Base-by-base conservation (phyloP, 1,140 invertebrate genomes). In the Danaus plexippus region DNA sequence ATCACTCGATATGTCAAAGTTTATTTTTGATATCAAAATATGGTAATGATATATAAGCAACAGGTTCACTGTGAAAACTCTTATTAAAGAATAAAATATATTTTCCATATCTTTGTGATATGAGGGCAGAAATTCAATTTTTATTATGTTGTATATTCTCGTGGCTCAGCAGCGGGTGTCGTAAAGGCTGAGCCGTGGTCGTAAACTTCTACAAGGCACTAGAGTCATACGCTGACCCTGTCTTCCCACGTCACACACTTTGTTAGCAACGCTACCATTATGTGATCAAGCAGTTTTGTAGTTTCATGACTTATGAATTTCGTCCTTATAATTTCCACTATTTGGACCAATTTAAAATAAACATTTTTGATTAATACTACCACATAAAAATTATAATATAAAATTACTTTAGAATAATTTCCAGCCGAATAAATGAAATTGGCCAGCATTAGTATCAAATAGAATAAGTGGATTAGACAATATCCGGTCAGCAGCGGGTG, bases 201-300 rank as follows among this genome's bases (percentile, higher is more conserved):
- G 66, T 71, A 71, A 71, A 68, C 60, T 68, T 68, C 61, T 67
- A 61, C 55, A 51, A 60, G 61, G 53, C 49, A 54, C 55, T 57
- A 50, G 54, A 61, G 55, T 54, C 63, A 57, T 61, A 59, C 61
- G 55, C 57, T 63, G 61, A 66, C 60, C 63, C 53, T 59, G 63
- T 53, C 52, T 18, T 55, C 54, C 51, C 32, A 12, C 10, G 47
- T 44, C 41, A 56, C 59, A 63, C 55, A 63, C 49, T 44, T 56
- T 61, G 59, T 61, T 55, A 61, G 58, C 59, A 52, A 56, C 48
- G 49, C 47, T 11, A 56, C 22, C 49, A 56, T 56, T 49, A 43
- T 56, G 40, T 56, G 54, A 7, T 18, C 42, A 4, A 32, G 22
- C 22, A 32, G 22, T 32, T 49, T 43, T 50, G 15, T 55, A 55